Conservation (phyloP, 2,113 vertebrate genomes). For the Cynopterus brachyotis region DNA sequence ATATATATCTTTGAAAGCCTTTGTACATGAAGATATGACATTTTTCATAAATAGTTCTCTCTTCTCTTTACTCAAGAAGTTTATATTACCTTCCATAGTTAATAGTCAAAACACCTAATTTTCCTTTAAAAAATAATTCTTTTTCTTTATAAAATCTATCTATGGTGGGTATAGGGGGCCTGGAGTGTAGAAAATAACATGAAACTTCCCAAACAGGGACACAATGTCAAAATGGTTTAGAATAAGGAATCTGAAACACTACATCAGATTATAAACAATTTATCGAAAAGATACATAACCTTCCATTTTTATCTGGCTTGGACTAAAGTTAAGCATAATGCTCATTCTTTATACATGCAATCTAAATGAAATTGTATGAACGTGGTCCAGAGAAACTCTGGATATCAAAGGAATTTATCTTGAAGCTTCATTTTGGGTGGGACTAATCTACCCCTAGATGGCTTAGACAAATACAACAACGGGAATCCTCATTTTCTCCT, state of each 20-base stretch:
- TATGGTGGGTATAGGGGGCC: neutral
- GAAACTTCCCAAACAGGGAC: neutral
- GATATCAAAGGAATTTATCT: neutral
- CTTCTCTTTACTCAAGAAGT: neutral
- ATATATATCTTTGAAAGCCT: neutral
- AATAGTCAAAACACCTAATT: neutral
- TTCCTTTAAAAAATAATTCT: neutral
- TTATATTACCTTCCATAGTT: neutral
- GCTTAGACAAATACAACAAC: neutral
- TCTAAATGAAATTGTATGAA: neutral
- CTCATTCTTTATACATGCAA: neutral
- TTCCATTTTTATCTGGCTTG: neutral
- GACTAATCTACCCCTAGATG: neutral
- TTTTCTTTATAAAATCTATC: neutral
- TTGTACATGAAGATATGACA: neutral
- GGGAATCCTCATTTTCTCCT: neutral
- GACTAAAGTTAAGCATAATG: neutral
- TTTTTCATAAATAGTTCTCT: neutral
- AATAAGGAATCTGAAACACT: neutral
- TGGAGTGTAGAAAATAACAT: neutral
- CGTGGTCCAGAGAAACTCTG: neutral
- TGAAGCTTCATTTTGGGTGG: neutral
- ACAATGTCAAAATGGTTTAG: neutral
- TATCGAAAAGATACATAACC: neutral
- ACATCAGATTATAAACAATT: neutral